Evolutionary conservation across 2,888 invertebrate genomes (phyloP).

Genomic region (Steinernema scapterisci): DNA sequence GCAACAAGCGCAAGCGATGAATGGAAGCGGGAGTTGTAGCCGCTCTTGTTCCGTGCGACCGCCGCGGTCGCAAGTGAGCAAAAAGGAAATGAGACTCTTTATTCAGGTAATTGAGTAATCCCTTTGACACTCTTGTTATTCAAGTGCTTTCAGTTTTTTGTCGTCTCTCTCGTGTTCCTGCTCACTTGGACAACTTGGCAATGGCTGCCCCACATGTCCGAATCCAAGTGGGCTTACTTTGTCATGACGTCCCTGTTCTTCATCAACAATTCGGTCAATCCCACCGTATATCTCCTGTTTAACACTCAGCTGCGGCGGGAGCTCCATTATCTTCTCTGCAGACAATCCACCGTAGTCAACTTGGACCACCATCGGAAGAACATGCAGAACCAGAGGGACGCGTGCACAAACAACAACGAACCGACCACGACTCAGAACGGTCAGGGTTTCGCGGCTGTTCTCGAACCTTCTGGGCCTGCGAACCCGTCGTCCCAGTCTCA

Average conservation of each 20-base stretch:
- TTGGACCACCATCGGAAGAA: conserved; percentile 28
- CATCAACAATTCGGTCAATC: conserved; percentile 65
- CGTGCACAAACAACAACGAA: conserved; percentile 27
- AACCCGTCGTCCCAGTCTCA: conserved; percentile 8
- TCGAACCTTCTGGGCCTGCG: neutral
- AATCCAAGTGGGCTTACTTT: conserved; percentile 63
- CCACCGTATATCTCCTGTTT: conserved; percentile 65
- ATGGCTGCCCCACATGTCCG: conserved; percentile 57
- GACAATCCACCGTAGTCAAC: conserved; percentile 43
- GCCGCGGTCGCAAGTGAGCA: conserved; percentile 60
- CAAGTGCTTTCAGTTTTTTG: conserved; percentile 56
- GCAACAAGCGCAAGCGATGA: conserved; percentile 38
- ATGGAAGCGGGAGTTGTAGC: conserved; percentile 31
- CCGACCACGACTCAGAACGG: conserved; percentile 27
- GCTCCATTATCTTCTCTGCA: conserved; percentile 56
- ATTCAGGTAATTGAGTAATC: conserved; percentile 49
- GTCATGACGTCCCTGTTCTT: conserved; percentile 64
- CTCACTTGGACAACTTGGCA: conserved; percentile 66
- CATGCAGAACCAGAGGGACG: conserved; percentile 31
- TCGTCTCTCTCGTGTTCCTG: conserved; percentile 63
- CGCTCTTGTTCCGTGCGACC: conserved; percentile 51
- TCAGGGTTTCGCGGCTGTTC: neutral
- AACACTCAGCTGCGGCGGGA: conserved; percentile 61
- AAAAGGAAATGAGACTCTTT: conserved; percentile 62
- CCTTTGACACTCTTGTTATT: neutral